These are phyloP conservation scores for Aricia agestis DNA, from an alignment of 1,140 invertebrate genomes.

Conservation along the genomic window DNA sequence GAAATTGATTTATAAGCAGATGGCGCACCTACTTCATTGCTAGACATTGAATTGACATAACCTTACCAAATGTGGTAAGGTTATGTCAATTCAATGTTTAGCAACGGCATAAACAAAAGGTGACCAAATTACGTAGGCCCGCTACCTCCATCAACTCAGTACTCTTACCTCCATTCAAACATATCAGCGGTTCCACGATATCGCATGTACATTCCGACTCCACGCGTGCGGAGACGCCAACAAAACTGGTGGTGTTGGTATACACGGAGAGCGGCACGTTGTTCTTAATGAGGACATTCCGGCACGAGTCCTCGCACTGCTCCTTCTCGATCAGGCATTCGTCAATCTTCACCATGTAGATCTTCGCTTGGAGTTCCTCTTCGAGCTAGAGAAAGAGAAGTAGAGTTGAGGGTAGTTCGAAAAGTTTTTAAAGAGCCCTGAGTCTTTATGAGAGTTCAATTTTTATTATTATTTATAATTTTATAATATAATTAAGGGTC, in stretches of 20 bases:
- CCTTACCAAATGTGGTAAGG: too few relatives aligned
- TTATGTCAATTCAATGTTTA: too few relatives aligned
- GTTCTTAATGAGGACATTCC: conserved; percentile 83
- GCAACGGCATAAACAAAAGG: too few relatives aligned
- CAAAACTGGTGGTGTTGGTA: conserved; percentile 92
- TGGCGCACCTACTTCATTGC: too few relatives aligned
- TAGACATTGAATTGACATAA: too few relatives aligned
- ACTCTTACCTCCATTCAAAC: conserved; percentile 84
- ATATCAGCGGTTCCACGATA: conserved; percentile 73
- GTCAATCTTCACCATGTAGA: conserved; percentile 91
- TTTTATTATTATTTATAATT: too few relatives aligned
- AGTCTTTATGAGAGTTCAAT: too few relatives aligned
- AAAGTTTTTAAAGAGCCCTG: too few relatives aligned
- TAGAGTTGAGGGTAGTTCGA: background rate
- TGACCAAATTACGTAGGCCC: too few relatives aligned
- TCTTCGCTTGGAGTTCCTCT: conserved; percentile 81
- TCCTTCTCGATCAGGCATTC: conserved; percentile 87
- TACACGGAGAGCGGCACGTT: conserved; percentile 87
- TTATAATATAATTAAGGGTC: too few relatives aligned
- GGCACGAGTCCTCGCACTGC: conserved; percentile 84
- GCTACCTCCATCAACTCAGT: too few relatives aligned
- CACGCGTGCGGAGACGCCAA: conserved; percentile 89
- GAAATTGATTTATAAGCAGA: too few relatives aligned
- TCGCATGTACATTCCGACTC: conserved; percentile 85
- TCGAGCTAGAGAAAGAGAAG: conserved; percentile 77